phyloP scores from a whole-genome alignment of 2,888 invertebrate genomes.

The Thereva unica region DNA sequence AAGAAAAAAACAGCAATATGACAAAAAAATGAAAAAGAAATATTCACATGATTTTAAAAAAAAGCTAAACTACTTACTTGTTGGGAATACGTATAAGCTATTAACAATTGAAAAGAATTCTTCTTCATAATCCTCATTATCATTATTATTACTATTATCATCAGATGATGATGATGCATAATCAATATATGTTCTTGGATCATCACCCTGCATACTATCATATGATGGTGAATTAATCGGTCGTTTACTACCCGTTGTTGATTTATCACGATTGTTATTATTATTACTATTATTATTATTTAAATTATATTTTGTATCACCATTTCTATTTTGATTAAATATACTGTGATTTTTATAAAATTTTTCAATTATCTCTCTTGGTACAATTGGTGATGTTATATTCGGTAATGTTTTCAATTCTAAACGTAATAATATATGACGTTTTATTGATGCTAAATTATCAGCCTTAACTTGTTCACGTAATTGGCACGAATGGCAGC shows the following conservation, averaged over 20 bases:
- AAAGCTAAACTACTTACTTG: constrained; percentile 50
- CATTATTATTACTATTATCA: constrained; percentile 38
- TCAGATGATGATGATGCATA: constrained; percentile 14
- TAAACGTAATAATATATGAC: constrained; percentile 67
- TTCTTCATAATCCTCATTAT: constrained; percentile 44
- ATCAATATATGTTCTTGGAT: constrained; percentile 43
- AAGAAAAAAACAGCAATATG: too few relatives aligned
- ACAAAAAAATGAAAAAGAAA: neutral
- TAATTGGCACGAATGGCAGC: constrained; percentile 63
- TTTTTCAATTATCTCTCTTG: constrained; percentile 61
- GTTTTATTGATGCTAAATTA: constrained; percentile 67
- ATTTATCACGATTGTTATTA: constrained; percentile 4
- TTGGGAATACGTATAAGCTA: constrained; percentile 56
- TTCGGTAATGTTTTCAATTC: constrained; percentile 68
- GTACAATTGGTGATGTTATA: constrained; percentile 66
- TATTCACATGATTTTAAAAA: neutral
- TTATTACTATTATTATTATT: constrained; percentile 2
- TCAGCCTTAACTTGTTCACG: constrained; percentile 65
- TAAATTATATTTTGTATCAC: neutral
- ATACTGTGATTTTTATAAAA: constrained; percentile 52
- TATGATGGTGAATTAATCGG: constrained; percentile 14
- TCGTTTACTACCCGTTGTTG: neutral
- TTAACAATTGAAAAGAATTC: constrained; percentile 53
- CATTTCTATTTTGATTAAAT: constrained; percentile 3
- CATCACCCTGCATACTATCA: constrained; percentile 43